These are phyloP conservation scores for Morinoia aosen DNA, from an alignment of 2,888 invertebrate genomes.

Conservation along the genomic window DNA sequence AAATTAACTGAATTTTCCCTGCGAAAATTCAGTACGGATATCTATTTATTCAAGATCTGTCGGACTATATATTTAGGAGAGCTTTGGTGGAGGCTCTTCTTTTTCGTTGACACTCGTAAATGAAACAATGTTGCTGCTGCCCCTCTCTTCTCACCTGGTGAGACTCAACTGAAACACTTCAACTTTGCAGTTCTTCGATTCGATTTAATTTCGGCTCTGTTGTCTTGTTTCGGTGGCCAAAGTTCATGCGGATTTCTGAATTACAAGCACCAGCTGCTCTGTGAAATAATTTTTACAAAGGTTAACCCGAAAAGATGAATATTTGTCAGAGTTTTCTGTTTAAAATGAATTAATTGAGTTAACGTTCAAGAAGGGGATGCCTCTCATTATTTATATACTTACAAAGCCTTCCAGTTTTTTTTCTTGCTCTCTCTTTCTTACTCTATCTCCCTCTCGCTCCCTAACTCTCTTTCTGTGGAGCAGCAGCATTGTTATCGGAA, in stretches of 20 bases:
- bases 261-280: background rate
- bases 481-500: constrained; percentile 52
- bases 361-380: background rate
- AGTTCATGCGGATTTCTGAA: background rate
- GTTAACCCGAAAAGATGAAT: background rate
- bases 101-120: constrained; percentile 17
- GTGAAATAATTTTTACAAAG: background rate
- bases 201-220: background rate
- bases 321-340: background rate
- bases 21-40: constrained; percentile 10
- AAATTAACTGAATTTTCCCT: background rate
- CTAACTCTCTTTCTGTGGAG: background rate
- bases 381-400: background rate
- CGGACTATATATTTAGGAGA: background rate
- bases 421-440: background rate
- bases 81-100: background rate
- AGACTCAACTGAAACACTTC: constrained; percentile 13
- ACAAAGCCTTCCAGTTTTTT: background rate
- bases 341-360: background rate
- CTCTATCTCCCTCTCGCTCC: background rate
- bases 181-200: background rate
- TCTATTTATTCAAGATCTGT: background rate
- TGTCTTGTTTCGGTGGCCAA: background rate
- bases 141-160: constrained; percentile 16
- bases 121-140: constrained; percentile 49